Evolutionary conservation across 1,140 invertebrate genomes (phyloP), one percentile per base, ranked within the genome.

Genomic region (Callitettix versicolor): DNA sequence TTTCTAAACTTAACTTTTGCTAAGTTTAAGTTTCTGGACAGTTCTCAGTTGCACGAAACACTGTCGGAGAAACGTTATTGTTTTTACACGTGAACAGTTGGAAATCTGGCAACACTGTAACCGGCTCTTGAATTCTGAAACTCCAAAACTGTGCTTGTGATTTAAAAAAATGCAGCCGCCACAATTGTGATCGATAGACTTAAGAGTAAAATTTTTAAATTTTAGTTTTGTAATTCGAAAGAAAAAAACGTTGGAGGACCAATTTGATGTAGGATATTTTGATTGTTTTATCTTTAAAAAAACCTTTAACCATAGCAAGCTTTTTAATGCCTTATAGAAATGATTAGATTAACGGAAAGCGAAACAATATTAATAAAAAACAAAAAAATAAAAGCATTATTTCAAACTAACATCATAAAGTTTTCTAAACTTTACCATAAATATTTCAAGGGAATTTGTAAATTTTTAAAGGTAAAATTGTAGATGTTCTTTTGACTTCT

Each of bases 291-390:
- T 36, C 34, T 20, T 15, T 4, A 24, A 34, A 36, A 30, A 30
- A 3, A 9, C 3, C 26, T 30, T 30, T 30, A 4, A 30, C 26
- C 3, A 9, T 30, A 30, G 26, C 3, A 30, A 30, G 26, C 48
- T 36, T 34, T 51, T 24, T 46, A 20, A 51, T 51, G 48, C 48
- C 48, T 51, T 51, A 51, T 51, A 51, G 48, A 51, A 30, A 51
- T 30, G 34, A 36, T 51, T 38, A 51, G 34, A 30, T 36, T 36
- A 51, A 51, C 18, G 36, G 21, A 46, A 17, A 4, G 15, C 12
- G 12, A 9, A 46, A 3, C 2, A 46, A 20, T 22, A 20, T 43
- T 17, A 17, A 12, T 43, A 43, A 43, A 43, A 22, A 18, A 21
- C 21, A 47, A 12, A 11, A 47, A 47, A 5, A 47, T 24, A 47